These are phyloP conservation scores for Sorex maritimensis DNA, from an alignment of 2,797 vertebrate genomes.

Conservation along the genomic window DNA sequence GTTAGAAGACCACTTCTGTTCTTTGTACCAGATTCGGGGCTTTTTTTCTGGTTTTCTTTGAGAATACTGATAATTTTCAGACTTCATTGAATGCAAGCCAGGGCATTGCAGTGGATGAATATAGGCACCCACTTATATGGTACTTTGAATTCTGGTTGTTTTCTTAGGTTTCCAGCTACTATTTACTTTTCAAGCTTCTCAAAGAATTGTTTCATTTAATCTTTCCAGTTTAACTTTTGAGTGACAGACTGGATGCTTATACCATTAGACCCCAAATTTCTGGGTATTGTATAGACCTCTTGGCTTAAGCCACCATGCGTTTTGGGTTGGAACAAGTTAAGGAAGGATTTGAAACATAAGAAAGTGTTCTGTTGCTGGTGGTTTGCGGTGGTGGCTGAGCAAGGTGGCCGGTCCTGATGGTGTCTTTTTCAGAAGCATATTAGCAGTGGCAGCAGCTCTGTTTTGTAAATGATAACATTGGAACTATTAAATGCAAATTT, in stretches of 20 bases:
- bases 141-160: slow-evolving; percentile 15
- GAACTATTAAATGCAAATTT: slow-evolving; percentile 41
- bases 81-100: background rate
- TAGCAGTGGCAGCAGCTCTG: background rate
- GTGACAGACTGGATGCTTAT: background rate
- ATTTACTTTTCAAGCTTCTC: slow-evolving; percentile 15
- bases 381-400: background rate
- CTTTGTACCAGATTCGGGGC: background rate
- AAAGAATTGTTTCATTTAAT: background rate
- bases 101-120: background rate
- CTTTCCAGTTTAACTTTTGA: background rate
- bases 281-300: background rate
- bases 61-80: slow-evolving; percentile 2
- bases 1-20: background rate
- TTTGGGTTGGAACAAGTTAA: background rate
- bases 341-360: background rate
- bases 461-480: slow-evolving; percentile 43
- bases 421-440: slow-evolving; percentile 1
- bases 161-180: background rate
- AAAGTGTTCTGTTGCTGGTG: background rate
- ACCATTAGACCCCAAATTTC: background rate
- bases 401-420: background rate
- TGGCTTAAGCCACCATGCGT: background rate
- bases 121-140: background rate
- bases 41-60: background rate